phyloP scores from a whole-genome alignment of 2,888 invertebrate genomes.

The Bellardia bayeri region DNA sequence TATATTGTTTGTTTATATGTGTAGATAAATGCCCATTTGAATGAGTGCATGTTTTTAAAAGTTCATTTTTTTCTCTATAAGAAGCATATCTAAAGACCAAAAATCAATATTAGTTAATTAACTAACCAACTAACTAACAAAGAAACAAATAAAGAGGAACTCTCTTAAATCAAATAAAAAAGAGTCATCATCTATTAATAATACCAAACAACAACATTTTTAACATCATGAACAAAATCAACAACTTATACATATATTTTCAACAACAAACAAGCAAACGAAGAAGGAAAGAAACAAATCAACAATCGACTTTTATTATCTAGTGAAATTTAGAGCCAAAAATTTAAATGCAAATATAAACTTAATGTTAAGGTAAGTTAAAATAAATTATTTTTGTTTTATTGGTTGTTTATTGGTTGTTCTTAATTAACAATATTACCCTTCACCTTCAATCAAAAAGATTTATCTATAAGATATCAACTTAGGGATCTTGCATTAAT shows the following conservation, averaged over 20 bases:
- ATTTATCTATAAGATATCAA: too few species aligned
- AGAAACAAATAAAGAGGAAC: conserved; percentile 19
- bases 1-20: conserved; percentile 20
- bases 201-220: conserved; percentile 33
- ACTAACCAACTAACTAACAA: conserved; percentile 17
- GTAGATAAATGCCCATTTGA: neutral
- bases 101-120: conserved; percentile 32
- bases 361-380: conserved; percentile 78
- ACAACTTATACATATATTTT: conserved; percentile 64
- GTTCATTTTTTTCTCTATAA: conserved; percentile 34
- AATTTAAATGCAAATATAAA: conserved; percentile 76
- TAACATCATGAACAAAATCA: conserved; percentile 54
- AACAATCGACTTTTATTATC: conserved; percentile 73
- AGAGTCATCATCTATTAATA: conserved; percentile 17
- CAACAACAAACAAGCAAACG: conserved; percentile 43
- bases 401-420: conserved; percentile 49
- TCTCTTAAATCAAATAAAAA: conserved; percentile 24
- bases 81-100: conserved; percentile 64
- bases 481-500: too few species aligned
- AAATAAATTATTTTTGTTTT: neutral
- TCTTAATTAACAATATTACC: neutral
- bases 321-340: conserved; percentile 79
- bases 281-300: conserved; percentile 47
- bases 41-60: neutral
- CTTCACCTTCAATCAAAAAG: too few species aligned